A percentile compares a stretch with the other conserved stretches of the same genome.
Conservation (phyloP, 2,797 vertebrate genomes). For the Chloroceryle amazona region DNA sequence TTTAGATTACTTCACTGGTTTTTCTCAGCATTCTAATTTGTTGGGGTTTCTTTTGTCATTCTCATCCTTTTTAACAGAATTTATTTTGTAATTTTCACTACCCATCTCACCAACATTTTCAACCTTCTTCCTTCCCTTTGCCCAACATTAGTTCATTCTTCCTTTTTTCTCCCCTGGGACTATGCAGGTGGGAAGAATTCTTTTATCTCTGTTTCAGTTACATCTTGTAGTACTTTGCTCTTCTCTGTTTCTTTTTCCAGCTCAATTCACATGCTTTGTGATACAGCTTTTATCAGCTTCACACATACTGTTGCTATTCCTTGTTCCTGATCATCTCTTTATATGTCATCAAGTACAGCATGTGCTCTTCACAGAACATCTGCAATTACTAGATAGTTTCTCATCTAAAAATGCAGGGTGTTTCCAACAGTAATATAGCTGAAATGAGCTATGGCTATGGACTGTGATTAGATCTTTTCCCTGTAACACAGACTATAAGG, state of each 20-base stretch:
- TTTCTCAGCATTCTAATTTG: neutral
- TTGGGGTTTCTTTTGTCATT: too few relatives aligned
- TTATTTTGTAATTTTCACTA: neutral
- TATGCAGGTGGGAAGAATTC: neutral
- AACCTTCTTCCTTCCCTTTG: neutral
- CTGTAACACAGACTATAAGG: neutral
- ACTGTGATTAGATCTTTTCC: neutral
- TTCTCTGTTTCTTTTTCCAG: neutral
- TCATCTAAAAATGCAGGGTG: neutral
- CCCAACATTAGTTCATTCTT: neutral
- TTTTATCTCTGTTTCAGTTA: neutral
- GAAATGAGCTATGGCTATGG: neutral
- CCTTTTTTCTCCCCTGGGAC: neutral
- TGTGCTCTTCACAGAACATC: slow-evolving; percentile 46
- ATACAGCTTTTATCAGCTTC: slow-evolving; percentile 49
- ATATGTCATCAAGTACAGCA: slow-evolving; percentile 25
- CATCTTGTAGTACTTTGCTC: neutral
- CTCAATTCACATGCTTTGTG: slow-evolving; percentile 13
- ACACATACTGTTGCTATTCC: neutral
- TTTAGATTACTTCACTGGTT: neutral
- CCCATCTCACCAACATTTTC: neutral
- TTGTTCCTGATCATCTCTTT: slow-evolving; percentile 44
- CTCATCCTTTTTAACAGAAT: neutral
- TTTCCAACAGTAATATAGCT: neutral
- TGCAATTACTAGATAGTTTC: slow-evolving; percentile 52